Evolutionary conservation across 2,797 vertebrate species (phyloP).

Genomic region (Sebastes flavidus): DNA sequence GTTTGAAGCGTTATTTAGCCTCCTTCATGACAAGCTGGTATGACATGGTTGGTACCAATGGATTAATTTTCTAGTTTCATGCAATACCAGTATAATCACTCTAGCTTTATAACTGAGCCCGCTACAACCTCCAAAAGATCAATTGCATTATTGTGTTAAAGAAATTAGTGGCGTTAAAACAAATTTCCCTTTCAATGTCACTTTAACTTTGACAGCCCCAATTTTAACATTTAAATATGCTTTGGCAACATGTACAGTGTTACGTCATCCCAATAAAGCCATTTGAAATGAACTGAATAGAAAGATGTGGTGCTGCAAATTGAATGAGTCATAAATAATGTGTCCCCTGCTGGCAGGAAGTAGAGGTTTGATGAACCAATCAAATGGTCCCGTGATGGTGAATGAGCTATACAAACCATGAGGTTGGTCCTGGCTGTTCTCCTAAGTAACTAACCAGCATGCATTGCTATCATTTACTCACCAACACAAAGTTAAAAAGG

Average conservation of each 20-base stretch:
- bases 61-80: no score
- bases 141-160: no score
- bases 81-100: no score
- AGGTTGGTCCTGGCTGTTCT: background rate
- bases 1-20: no score
- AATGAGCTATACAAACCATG: background rate
- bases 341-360: background rate
- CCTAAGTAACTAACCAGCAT: background rate
- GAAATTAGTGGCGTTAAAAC: no score
- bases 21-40: no score
- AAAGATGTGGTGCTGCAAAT: background rate
- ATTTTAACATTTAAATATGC: background rate
- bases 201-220: no score
- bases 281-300: background rate
- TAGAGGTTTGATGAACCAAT: conserved; percentile 8
- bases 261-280: background rate
- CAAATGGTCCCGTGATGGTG: background rate
- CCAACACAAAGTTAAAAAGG: background rate
- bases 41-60: no score
- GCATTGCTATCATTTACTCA: background rate
- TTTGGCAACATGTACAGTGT: background rate
- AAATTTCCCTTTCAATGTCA: no score
- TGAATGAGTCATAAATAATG: conserved; percentile 14
- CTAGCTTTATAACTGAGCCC: no score
- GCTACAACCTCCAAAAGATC: no score